These are phyloP conservation scores for Saccostrea echinata DNA, from an alignment of 1,140 invertebrate species.

Conservation along the genomic window DNA sequence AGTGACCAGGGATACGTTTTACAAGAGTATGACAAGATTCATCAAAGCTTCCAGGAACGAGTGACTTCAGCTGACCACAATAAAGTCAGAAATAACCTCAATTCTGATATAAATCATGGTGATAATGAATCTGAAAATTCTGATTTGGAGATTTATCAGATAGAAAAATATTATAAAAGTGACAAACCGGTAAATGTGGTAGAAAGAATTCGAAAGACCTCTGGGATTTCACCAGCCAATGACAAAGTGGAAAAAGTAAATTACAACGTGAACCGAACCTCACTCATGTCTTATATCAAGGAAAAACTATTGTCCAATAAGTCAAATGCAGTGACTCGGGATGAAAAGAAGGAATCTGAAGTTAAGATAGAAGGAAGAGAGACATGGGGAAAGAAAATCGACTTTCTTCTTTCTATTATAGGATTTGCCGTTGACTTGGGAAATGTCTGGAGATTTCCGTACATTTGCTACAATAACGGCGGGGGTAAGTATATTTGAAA, in stretches of 20 bases:
- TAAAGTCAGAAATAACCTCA: not conserved
- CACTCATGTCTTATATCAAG: slow-evolving; percentile 21
- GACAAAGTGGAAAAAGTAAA: not conserved
- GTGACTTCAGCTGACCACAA: not conserved
- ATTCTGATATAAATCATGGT: not conserved
- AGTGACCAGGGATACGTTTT: not conserved
- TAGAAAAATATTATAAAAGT: not conserved
- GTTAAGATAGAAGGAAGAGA: slow-evolving; percentile 57
- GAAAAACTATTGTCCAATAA: slow-evolving; percentile 11
- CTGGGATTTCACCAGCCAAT: not conserved
- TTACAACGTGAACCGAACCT: not conserved
- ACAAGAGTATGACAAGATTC: not conserved
- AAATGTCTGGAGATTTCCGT: slow-evolving; percentile 97
- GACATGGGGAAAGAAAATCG: slow-evolving; percentile 81
- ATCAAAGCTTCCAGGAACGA: not conserved
- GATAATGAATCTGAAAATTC: slow-evolving; percentile 7
- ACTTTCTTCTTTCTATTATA: slow-evolving; percentile 82
- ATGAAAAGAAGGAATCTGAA: not conserved
- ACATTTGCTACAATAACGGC: slow-evolving; percentile 96
- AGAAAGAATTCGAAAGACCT: not conserved
- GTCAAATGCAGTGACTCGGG: not conserved
- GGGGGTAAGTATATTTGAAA: slow-evolving; percentile 84
- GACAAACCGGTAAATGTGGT: not conserved
- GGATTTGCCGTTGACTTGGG: slow-evolving; percentile 85
- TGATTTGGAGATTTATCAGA: slow-evolving; percentile 1